Evolutionary conservation across 1,140 invertebrate species (phyloP).

Genomic region (Meloidogyne floridensis): DNA sequence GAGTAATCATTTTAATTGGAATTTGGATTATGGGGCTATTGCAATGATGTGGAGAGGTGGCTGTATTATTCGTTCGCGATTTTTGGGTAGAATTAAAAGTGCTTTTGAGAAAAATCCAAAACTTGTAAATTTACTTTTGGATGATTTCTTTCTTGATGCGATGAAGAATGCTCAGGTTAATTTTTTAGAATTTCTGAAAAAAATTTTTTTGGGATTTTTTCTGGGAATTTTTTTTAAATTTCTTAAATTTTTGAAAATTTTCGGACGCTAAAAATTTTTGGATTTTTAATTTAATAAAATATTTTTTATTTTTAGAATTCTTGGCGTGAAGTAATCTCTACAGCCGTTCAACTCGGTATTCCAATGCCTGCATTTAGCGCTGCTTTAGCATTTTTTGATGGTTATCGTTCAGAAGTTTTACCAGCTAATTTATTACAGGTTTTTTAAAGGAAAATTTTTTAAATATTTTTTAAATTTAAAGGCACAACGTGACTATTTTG

Average conservation of each 20-base stretch:
- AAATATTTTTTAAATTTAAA: conserved; percentile 3
- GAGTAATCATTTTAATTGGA: conserved; percentile 86
- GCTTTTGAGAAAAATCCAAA: conserved; percentile 90
- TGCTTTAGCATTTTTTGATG: conserved; percentile 95
- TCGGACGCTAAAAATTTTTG: no score
- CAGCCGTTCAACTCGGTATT: conserved; percentile 76
- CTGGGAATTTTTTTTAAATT: not conserved
- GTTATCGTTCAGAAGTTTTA: conserved; percentile 79
- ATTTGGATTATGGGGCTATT: conserved; percentile 94
- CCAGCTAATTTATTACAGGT: conserved; percentile 90
- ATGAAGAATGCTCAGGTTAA: conserved; percentile 70
- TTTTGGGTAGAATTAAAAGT: conserved; percentile 92
- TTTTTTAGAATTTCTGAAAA: no score
- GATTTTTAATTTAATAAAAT: no score
- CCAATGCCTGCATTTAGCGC: conserved; percentile 88
- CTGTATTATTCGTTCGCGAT: conserved; percentile 93
- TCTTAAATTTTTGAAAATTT: not conserved
- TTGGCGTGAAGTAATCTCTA: conserved; percentile 71
- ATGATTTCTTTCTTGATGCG: conserved; percentile 88
- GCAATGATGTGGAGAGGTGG: conserved; percentile 99
- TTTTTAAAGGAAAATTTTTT: no score
- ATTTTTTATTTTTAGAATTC: conserved; percentile 64
- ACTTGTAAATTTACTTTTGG: conserved; percentile 85
- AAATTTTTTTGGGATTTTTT: not conserved
- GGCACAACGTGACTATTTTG: conserved; percentile 97